phyloP scores from a whole-genome alignment of 2,888 invertebrate genomes.

The Ametastegia equiseti region DNA sequence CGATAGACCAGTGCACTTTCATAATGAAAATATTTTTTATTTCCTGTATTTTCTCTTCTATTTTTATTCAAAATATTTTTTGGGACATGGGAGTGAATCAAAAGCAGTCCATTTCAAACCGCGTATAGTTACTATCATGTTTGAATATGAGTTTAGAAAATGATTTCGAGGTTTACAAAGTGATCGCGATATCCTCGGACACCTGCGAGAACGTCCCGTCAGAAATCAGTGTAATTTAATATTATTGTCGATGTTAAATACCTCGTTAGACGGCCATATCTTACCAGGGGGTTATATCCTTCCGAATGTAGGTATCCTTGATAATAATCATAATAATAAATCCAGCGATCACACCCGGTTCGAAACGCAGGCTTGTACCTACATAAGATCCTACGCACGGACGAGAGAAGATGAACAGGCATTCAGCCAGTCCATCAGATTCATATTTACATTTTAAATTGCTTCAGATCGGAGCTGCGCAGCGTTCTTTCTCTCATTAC shows the following conservation, averaged over 20 bases:
- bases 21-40: neutral
- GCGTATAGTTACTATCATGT: neutral
- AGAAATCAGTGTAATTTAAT: conserved; percentile 57
- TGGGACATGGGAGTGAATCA: neutral
- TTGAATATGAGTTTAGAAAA: neutral
- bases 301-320: conserved; percentile 38
- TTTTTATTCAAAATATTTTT: too few species aligned
- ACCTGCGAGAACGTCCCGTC: conserved; percentile 28
- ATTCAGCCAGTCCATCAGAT: conserved; percentile 34
- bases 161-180: neutral
- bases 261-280: conserved; percentile 62
- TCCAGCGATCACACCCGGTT: conserved; percentile 30
- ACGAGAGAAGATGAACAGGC: neutral
- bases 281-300: conserved; percentile 8
- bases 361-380: neutral
- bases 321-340: conserved; percentile 48
- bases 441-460: conserved; percentile 63
- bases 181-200: conserved; percentile 4
- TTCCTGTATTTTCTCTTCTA: too few species aligned
- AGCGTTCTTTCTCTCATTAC: neutral
- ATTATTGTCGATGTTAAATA: conserved; percentile 62
- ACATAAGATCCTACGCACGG: neutral
- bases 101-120: neutral
- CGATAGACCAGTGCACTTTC: neutral
- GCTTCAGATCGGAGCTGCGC: conserved; percentile 52